A percentile compares a stretch with the other conserved stretches of the same genome.
phyloP scores from a whole-genome alignment of 2,888 invertebrate genomes.

The Orchestes rusci region DNA sequence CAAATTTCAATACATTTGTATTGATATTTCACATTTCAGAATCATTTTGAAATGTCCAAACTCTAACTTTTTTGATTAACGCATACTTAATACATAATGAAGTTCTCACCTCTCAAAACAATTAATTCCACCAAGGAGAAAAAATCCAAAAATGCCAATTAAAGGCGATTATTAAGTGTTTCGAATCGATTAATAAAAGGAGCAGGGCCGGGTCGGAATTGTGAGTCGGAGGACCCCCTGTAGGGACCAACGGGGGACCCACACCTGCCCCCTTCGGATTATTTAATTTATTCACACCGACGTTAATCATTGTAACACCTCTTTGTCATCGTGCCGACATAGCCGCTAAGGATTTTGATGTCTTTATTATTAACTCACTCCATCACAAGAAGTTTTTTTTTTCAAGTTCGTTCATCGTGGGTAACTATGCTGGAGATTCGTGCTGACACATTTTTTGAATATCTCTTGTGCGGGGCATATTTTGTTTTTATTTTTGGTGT shows the following conservation, averaged over 20 bases:
- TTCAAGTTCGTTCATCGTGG: neutral
- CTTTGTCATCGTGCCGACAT: slow-evolving; percentile 31
- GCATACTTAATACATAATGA: no score
- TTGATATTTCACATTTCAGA: no score
- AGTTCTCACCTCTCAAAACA: slow-evolving; percentile 7
- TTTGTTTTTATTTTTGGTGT: no score
- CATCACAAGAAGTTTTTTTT: slow-evolving; percentile 3
- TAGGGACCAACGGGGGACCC: slow-evolving; percentile 17
- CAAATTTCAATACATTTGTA: no score
- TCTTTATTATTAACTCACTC: slow-evolving; percentile 24
- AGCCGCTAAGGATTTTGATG: slow-evolving; percentile 17
- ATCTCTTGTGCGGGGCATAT: no score
- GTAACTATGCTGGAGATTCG: no score
- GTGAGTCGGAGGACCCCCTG: slow-evolving; percentile 22
- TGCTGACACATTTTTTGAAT: no score
- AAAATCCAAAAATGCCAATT: slow-evolving; percentile 16
- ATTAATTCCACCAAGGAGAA: slow-evolving; percentile 12
- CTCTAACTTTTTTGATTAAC: no score
- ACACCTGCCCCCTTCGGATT: slow-evolving; percentile 26
- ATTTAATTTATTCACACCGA: slow-evolving; percentile 37
- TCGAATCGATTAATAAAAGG: slow-evolving; percentile 22
- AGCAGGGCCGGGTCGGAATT: slow-evolving; percentile 12
- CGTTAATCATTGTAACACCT: slow-evolving; percentile 44
- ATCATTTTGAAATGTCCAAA: no score
- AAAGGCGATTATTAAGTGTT: slow-evolving; percentile 24